Evolutionary conservation across 2,797 vertebrate species (phyloP).

Genomic region (Sitta carolinensis): DNA sequence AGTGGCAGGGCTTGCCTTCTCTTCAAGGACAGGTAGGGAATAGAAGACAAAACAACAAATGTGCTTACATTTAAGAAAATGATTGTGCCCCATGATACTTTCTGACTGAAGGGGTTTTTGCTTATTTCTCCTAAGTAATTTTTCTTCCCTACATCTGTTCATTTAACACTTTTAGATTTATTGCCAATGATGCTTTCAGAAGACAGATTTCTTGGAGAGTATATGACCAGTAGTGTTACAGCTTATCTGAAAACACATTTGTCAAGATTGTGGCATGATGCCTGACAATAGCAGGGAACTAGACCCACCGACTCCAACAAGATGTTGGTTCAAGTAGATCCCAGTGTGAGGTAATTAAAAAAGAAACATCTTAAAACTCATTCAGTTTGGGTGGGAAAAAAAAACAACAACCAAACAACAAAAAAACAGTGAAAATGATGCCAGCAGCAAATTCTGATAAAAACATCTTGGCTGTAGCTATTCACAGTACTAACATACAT

Average conservation of each 20-base stretch:
- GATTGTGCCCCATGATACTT: rapidly evolving
- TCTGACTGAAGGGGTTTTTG: not conserved
- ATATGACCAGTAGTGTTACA: not conserved
- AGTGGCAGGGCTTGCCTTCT: not conserved
- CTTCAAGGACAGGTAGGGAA: not conserved
- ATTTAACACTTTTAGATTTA: not conserved
- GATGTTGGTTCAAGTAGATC: not conserved
- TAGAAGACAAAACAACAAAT: not conserved
- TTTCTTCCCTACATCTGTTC: not conserved
- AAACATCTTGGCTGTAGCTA: not conserved
- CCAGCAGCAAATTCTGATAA: not conserved
- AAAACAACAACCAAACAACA: not conserved
- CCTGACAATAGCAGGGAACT: not conserved
- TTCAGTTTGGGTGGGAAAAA: not conserved
- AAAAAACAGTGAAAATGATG: not conserved
- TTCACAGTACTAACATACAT: not conserved
- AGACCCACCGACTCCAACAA: not conserved
- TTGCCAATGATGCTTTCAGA: not conserved
- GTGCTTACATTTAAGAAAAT: not conserved
- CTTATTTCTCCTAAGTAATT: not conserved
- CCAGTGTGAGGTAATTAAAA: not conserved
- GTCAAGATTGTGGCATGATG: not conserved
- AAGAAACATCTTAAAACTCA: not conserved
- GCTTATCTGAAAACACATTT: not conserved
- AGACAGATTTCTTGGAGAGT: not conserved